These are phyloP conservation scores for Colostygia pectinataria DNA, from an alignment of 2,888 invertebrate species.

Conservation along the genomic window DNA sequence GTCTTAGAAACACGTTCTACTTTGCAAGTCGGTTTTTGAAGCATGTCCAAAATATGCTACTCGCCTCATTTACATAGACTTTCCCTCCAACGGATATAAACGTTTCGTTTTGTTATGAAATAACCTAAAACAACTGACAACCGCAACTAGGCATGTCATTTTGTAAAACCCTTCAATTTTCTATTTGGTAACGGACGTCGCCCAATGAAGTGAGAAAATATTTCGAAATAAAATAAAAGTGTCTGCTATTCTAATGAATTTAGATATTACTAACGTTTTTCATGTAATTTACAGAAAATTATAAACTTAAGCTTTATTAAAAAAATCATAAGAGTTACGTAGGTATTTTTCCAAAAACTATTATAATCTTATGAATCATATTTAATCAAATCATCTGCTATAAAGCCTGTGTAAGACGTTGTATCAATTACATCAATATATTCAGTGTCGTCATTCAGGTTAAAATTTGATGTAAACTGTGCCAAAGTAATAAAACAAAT, in stretches of 20 bases:
- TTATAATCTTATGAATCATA: too few species aligned
- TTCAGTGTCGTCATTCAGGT: background rate
- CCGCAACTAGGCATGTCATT: constrained; percentile 44
- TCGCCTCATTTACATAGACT: constrained; percentile 55
- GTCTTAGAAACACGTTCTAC: constrained; percentile 8
- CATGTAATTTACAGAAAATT: too few species aligned
- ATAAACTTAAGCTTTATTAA: too few species aligned
- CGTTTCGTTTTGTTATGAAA: constrained; percentile 50
- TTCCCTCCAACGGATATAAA: constrained; percentile 62
- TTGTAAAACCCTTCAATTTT: constrained; percentile 45
- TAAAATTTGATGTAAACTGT: constrained; percentile 1
- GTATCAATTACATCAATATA: background rate
- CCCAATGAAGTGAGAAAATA: constrained; percentile 17
- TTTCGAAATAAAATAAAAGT: background rate
- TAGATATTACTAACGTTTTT: too few species aligned
- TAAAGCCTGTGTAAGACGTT: too few species aligned
- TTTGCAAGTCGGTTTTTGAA: constrained; percentile 11
- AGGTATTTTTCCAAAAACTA: too few species aligned
- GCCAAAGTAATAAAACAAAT: constrained; percentile 4
- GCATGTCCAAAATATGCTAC: constrained; percentile 42
- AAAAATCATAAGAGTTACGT: too few species aligned
- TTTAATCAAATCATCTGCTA: too few species aligned
- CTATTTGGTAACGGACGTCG: constrained; percentile 37
- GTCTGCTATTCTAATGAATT: too few species aligned
- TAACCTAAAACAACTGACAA: constrained; percentile 43